These are phyloP conservation scores for Xestia sexstrigata DNA, from an alignment of 2,888 invertebrate genomes.

Conservation along the genomic window DNA sequence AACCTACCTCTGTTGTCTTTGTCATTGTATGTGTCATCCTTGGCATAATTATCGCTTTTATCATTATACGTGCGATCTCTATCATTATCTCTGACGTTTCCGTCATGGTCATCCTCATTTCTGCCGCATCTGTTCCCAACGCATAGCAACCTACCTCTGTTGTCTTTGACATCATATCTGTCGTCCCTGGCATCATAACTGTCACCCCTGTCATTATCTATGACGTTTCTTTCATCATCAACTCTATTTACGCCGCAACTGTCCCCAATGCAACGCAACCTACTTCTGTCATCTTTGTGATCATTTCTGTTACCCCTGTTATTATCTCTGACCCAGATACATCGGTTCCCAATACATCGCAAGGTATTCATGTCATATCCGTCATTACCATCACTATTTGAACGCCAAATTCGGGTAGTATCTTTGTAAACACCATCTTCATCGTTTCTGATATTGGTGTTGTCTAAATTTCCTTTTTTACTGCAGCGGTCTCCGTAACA, in stretches of 20 bases:
- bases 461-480: neutral
- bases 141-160: no score
- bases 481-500: conserved; percentile 35
- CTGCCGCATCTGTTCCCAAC: no score
- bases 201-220: neutral
- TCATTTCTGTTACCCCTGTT: neutral
- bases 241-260: neutral
- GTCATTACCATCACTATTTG: neutral
- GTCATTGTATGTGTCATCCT: neutral
- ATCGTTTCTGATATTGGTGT: neutral
- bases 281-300: neutral
- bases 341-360: conserved; percentile 20
- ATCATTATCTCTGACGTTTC: neutral
- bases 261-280: no score
- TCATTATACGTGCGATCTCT: neutral
- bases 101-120: neutral
- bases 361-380: neutral
- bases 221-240: neutral
- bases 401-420: conserved; percentile 1
- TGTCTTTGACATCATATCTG: neutral
- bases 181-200: neutral
- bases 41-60: neutral
- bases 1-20: neutral
- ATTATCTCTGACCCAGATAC: neutral
- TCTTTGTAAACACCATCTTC: neutral